A percentile compares a stretch with the other conserved stretches of the same genome.
Conservation (phyloP, 2,797 vertebrate genomes). For the Sebastes nivosus region DNA sequence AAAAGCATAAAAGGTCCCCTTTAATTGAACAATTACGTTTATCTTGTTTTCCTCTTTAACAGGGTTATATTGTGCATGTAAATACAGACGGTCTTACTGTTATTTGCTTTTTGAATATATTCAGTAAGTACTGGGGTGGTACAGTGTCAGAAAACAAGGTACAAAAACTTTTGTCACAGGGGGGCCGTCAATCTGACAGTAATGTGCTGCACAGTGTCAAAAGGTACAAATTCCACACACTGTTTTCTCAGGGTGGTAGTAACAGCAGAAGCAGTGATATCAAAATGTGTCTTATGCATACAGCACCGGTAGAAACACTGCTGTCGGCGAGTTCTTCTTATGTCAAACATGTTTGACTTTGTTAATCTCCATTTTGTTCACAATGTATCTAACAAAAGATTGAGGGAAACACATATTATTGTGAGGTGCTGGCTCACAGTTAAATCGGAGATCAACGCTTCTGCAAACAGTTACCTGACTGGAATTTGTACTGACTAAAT, state of each 20-base stretch:
- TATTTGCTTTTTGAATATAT: neutral
- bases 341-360: constrained; percentile 1
- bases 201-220: neutral
- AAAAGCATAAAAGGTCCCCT: neutral
- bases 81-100: neutral
- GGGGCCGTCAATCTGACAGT: constrained; percentile 1
- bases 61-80: neutral
- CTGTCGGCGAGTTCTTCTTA: neutral
- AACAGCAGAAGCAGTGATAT: neutral
- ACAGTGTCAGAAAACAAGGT: neutral
- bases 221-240: neutral
- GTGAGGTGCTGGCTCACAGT: neutral
- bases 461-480: constrained; percentile 22
- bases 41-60: neutral
- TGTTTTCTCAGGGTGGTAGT: neutral
- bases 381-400: neutral
- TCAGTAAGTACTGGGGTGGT: neutral
- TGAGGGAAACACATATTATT: neutral
- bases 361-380: constrained; percentile 26
- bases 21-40: neutral
- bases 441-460: constrained; percentile 3
- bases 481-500: constrained; percentile 5
- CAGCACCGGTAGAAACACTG: neutral
- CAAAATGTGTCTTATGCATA: neutral
- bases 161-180: neutral